Evolutionary conservation across 92 coral and sea anemone genomes (phyloP).

Genomic region (Bergia sp.): DNA sequence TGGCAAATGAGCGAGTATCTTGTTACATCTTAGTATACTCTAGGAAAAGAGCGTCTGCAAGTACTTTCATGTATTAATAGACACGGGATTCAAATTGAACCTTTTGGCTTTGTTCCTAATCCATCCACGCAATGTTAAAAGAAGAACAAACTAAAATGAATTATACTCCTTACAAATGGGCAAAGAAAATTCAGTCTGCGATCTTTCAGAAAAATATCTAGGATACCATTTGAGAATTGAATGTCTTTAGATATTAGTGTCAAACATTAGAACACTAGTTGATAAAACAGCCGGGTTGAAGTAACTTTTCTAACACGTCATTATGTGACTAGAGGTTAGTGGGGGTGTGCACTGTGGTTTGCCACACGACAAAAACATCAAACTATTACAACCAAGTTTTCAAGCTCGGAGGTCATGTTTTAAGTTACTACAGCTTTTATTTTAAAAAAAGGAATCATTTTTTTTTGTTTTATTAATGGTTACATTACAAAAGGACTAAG

Average conservation of each 20-base stretch:
- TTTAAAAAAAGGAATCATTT: neutral
- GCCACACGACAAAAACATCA: neutral
- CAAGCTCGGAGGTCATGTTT: neutral
- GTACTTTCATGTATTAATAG: too few species aligned
- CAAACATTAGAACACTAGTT: neutral
- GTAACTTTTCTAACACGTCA: neutral
- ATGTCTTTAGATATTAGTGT: neutral
- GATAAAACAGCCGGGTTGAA: neutral
- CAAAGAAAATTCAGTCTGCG: neutral
- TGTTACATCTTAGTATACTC: neutral
- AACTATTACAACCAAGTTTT: neutral
- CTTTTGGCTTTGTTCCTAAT: neutral
- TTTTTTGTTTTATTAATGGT: neutral
- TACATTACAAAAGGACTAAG: neutral
- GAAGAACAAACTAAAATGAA: neutral
- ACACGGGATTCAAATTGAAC: neutral
- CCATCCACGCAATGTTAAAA: neutral
- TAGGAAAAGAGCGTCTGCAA: too few species aligned
- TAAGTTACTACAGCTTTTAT: neutral
- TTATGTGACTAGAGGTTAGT: neutral
- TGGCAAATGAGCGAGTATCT: neutral
- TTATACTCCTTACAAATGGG: neutral
- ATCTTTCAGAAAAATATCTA: neutral
- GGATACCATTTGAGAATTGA: neutral
- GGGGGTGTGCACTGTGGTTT: neutral